A percentile compares a stretch with the other conserved stretches of the same genome.
Evolutionary conservation across 2,113 vertebrate species (phyloP).

Genomic region (Puntigrus tetrazona): DNA sequence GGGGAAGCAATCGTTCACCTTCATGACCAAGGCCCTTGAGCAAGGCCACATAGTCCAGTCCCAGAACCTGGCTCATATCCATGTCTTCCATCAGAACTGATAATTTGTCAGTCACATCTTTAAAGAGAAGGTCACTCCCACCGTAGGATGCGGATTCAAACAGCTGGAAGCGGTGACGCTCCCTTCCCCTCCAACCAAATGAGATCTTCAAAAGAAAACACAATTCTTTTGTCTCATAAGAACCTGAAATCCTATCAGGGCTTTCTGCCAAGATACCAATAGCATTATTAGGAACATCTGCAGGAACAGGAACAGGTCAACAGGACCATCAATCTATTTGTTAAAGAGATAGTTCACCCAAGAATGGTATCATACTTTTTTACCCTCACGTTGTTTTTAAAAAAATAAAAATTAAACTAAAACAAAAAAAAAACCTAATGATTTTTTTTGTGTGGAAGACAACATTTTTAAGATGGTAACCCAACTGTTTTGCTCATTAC

Average conservation of each 20-base stretch:
- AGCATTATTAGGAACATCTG: not conserved
- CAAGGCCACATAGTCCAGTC: constrained; percentile 85
- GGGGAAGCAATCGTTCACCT: constrained; percentile 69
- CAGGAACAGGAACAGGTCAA: not conserved
- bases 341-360: not conserved
- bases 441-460: too few species aligned
- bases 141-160: constrained; percentile 79
- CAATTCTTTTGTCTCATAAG: not conserved
- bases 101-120: constrained; percentile 78
- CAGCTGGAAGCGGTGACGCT: constrained; percentile 79
- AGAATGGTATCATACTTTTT: not conserved
- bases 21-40: constrained; percentile 88
- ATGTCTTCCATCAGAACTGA: constrained; percentile 73
- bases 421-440: too few species aligned
- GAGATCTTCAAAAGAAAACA: constrained; percentile 66
- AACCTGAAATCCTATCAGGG: not conserved
- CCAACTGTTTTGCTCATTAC: too few species aligned
- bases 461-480: too few species aligned
- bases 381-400: too few species aligned
- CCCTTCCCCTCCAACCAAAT: constrained; percentile 81
- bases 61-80: constrained; percentile 83
- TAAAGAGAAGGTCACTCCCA: constrained; percentile 83
- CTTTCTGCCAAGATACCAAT: not conserved
- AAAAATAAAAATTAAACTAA: too few species aligned
- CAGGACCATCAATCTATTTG: not conserved